Percentiles rank a stretch among this genome's conserved stretches.
phyloP scores from a whole-genome alignment of 64 coral and sea anemone species.

The Stichodactyla mertensii region DNA sequence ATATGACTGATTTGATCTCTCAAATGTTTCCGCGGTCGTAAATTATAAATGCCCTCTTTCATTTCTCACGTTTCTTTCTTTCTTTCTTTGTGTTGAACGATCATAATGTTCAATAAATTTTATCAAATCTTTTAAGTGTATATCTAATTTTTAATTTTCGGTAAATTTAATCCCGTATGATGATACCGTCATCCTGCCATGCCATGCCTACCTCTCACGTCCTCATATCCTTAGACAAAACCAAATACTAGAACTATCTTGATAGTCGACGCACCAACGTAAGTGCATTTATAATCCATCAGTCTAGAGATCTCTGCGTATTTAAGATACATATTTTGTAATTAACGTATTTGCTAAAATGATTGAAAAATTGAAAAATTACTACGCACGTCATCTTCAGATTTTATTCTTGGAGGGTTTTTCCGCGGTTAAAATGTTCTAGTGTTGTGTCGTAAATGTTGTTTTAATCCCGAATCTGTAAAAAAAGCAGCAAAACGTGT shows the following conservation, averaged over 20 bases:
- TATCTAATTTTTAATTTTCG: background rate
- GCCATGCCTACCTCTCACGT: background rate
- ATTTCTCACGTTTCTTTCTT: background rate
- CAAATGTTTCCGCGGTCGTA: background rate
- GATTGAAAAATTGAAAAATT: background rate
- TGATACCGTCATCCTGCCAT: background rate
- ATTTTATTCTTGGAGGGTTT: background rate
- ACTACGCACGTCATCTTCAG: background rate
- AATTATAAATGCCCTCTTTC: background rate
- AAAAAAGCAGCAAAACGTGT: background rate
- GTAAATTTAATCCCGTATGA: background rate
- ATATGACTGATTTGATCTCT: background rate
- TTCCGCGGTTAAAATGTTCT: no score
- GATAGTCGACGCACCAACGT: background rate
- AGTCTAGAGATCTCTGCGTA: background rate
- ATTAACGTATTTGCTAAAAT: background rate
- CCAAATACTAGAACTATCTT: background rate
- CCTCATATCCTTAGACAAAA: background rate
- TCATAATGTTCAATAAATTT: background rate
- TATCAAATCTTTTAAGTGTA: background rate
- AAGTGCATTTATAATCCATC: background rate
- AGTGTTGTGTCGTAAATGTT: no score
- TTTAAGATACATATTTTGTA: background rate
- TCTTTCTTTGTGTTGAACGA: background rate
- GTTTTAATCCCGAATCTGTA: background rate